Percentiles rank a stretch among this genome's conserved stretches.
These are phyloP conservation scores for Hemitrygon akajei DNA, from an alignment of 2,797 vertebrate species.

Conservation along the genomic window DNA sequence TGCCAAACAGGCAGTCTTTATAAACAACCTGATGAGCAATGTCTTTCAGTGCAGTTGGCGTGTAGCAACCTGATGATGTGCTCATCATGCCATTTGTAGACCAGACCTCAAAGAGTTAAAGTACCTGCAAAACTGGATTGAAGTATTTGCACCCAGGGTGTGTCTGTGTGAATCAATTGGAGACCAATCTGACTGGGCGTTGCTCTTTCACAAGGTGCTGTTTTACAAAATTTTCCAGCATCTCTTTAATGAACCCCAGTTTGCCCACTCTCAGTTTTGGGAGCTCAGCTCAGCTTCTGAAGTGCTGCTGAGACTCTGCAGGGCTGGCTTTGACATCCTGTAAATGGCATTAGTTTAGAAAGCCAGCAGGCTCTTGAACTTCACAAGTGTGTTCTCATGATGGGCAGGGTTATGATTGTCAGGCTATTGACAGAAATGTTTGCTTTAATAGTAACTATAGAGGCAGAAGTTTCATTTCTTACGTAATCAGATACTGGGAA, in stretches of 20 bases:
- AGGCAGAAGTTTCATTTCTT: not conserved
- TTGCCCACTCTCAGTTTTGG: not conserved
- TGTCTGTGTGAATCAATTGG: slow-evolving; percentile 4
- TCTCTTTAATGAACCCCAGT: not conserved
- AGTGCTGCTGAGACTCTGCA: not conserved
- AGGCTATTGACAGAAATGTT: not conserved
- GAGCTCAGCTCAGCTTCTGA: not conserved
- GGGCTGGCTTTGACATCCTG: not conserved
- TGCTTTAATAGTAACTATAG: not conserved
- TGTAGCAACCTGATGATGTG: not conserved
- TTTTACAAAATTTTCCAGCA: not conserved
- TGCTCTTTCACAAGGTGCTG: slow-evolving; percentile 19
- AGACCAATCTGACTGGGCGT: slow-evolving; percentile 22
- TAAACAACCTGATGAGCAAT: not conserved
- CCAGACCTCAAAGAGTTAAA: slow-evolving; percentile 8
- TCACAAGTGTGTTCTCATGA: not conserved
- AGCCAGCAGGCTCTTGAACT: not conserved
- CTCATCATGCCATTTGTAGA: not conserved
- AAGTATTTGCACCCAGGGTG: slow-evolving; percentile 27
- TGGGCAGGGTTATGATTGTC: not conserved
- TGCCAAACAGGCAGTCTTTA: not conserved
- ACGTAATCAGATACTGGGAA: too few species aligned
- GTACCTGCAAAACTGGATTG: slow-evolving; percentile 22
- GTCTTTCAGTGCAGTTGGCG: not conserved
- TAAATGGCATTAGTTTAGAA: not conserved